Base-by-base conservation (phyloP, 2,888 invertebrate genomes). In the Melitaea athalia region DNA sequence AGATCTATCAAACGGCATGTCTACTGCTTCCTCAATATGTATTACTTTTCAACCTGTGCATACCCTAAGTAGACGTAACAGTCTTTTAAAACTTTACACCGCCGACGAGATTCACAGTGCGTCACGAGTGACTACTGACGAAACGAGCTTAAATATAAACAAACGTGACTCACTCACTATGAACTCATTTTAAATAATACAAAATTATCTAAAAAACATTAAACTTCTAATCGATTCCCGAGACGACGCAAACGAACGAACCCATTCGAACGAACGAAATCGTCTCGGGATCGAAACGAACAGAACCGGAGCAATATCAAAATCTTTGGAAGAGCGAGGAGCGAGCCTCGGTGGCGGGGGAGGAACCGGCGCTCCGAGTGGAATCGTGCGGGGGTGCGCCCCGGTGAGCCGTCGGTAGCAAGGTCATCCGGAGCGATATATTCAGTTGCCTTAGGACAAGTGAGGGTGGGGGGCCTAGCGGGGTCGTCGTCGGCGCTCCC, bases 211-310 rank as follows among this genome's bases (percentile, higher is more conserved):
- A 62, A 66, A 68, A 69, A 60, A 33, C 43, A 59, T 63, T 53
- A 67, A 64, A 62, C n/a, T 59, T 59, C 64, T 68, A 42, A 50
- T 64, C 63, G 70, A 72, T 74, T 69, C 69, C 74, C 69, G 76
- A 75, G 64, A 78, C 63, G 75, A 74, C 77, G 75, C 76, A 76
- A 73, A 75, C 67, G 77, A 77, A 75, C 75, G 76, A 75, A 75
- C 73, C 38, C 31, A 60, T 60, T n/a, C 24, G 8, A 59, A 43
- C 24, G 24, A 45, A 50, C 42, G 8, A 59, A 60, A 60, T 45
- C 70, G 72, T 67, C 73, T 68, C 67, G 69, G 64, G 64, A 74
- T 17, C 24, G 60, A 70, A 73, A 72, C 59, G 70, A 67, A 60
- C 69, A 61, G 57, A 67, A 42, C 66, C 50, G 65, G 70, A 72